These are phyloP conservation scores for Hypotaenidia philippensis DNA, from an alignment of 2,797 vertebrate species.

Conservation along the genomic window DNA sequence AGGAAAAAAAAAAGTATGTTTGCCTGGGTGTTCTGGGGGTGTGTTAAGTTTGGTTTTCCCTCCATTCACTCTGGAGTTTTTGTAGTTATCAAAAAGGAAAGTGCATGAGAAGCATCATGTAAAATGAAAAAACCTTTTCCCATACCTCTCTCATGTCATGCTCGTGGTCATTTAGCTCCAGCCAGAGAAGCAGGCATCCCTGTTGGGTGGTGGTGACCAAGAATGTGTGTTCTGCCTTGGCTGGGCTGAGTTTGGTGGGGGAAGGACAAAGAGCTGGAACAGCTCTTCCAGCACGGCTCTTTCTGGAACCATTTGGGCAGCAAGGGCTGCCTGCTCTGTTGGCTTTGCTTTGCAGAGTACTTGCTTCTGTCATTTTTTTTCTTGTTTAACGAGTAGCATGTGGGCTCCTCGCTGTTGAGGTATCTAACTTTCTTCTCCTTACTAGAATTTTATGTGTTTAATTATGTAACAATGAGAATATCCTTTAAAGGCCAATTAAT, in stretches of 20 bases:
- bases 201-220: neutral
- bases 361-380: neutral
- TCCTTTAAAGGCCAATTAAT: neutral
- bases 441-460: neutral
- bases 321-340: neutral
- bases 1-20: neutral
- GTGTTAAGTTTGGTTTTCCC: no score
- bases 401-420: neutral
- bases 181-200: neutral
- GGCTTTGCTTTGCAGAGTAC: neutral
- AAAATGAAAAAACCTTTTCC: neutral
- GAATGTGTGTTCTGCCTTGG: neutral
- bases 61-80: neutral
- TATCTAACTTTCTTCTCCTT: neutral
- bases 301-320: neutral
- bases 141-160: fast-evolving
- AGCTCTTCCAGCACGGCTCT: neutral
- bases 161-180: neutral
- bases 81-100: neutral
- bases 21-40: neutral
- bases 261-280: neutral
- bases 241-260: neutral
- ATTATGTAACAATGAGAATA: neutral
- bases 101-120: fast-evolving
- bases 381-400: fast-evolving